Base-by-base conservation (phyloP, 2,888 invertebrate species). In the Micropterix aruncella region DNA sequence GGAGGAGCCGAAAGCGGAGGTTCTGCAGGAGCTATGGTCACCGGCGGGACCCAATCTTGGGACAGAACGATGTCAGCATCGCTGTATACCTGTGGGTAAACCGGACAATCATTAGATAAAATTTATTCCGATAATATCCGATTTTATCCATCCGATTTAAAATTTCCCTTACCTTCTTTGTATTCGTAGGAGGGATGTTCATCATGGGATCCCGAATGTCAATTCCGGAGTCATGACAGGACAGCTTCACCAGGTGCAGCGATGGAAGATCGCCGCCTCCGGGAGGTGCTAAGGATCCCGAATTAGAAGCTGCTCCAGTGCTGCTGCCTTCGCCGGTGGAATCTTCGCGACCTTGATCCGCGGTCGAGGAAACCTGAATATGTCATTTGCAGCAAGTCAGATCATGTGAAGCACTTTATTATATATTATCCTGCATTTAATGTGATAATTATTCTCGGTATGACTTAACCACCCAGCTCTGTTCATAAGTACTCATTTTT, bases 141-240 rank as follows among this genome's bases (percentile, higher is more conserved):
- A n/a, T n/a, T n/a, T n/a, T n/a, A n/a, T n/a, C n/a, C n/a, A n/a
- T n/a, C n/a, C n/a, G n/a, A n/a, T 7, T 27, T 27, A 27, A 7
- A 27, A 27, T 27, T n/a, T 27, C 7, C 7, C 48, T 52, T 52
- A 77, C 77, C 70, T 81, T 81, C 60, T 81, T 82, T 16, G 77
- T 59, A 47, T 71, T 76, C 55, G 76, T 75, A 37, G 80, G 75
- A 49, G 77, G 77, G 51, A 79, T 74, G 56, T 77, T 69, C 54
- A 80, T 73, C 57, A 82, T 57, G 41, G 83, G 80, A 59, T 89
- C 89, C 55, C 87, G 77, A 55, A 89, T 89, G 65, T 90, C 89
- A 57, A 90, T 89, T 54, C 89, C 89, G 9, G 89, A 89, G 71
- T 90, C 89, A 64, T 89, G 88, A 70, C 87, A 88, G 55, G 86